These are phyloP conservation scores for Thermophis baileyi DNA, from an alignment of 2,113 vertebrate genomes.

Conservation along the genomic window DNA sequence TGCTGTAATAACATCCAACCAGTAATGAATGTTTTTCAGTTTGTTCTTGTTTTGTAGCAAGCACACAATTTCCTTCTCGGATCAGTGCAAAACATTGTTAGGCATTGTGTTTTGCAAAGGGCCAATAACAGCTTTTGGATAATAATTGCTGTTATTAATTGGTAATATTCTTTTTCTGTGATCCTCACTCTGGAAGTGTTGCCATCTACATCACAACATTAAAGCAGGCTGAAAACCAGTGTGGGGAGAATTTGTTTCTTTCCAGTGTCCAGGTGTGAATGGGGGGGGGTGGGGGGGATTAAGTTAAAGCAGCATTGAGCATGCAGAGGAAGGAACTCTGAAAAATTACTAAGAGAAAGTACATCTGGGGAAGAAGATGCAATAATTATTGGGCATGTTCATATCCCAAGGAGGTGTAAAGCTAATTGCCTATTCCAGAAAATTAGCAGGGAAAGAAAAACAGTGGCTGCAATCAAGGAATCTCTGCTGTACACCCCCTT, in stretches of 20 bases:
- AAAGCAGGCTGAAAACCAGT: not conserved
- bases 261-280: not conserved
- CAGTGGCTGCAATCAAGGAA: not conserved
- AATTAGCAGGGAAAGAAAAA: not conserved
- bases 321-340: not conserved
- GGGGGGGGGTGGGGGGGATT: not conserved
- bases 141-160: slow-evolving; percentile 58
- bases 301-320: not conserved
- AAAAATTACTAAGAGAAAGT: not conserved
- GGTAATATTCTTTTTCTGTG: slow-evolving; percentile 44
- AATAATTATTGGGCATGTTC: not conserved
- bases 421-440: not conserved
- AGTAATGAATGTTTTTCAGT: slow-evolving; percentile 65
- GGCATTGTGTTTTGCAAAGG: slow-evolving; percentile 44
- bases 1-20: slow-evolving; percentile 48
- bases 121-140: slow-evolving; percentile 31
- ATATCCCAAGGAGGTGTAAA: not conserved
- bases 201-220: slow-evolving; percentile 10
- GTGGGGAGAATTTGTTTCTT: too few relatives aligned
- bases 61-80: slow-evolving; percentile 58
- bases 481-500: not conserved
- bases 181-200: slow-evolving; percentile 38
- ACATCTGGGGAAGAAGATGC: not conserved
- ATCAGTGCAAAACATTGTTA: slow-evolving; percentile 61
- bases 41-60: slow-evolving; percentile 57